Conservation (phyloP, 2,888 invertebrate genomes). For the Hipparchia semele region DNA sequence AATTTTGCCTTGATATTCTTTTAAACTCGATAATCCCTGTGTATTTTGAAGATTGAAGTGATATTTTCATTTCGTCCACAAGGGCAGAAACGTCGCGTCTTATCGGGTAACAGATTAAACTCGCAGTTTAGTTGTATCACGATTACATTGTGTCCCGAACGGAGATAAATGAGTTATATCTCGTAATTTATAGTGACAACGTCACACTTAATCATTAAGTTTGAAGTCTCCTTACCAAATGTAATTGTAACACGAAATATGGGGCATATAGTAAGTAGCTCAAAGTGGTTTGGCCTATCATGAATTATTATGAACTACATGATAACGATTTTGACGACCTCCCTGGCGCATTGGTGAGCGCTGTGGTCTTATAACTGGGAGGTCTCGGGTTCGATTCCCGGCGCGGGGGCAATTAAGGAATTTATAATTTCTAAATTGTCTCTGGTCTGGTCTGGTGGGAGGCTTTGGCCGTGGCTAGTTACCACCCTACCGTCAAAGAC, state of each 20-base stretch:
- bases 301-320: not conserved
- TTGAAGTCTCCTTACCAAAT: constrained; percentile 31
- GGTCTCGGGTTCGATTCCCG: too few relatives aligned
- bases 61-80: constrained; percentile 13
- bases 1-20: not conserved
- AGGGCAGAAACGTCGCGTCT: constrained; percentile 17
- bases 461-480: too few relatives aligned
- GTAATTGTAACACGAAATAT: constrained; percentile 7
- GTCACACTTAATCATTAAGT: constrained; percentile 38
- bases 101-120: constrained; percentile 33
- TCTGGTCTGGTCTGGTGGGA: too few relatives aligned
- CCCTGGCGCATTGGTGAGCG: too few relatives aligned
- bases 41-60: not conserved
- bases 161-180: constrained; percentile 37
- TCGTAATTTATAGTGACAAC: constrained; percentile 35
- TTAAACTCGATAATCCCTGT: not conserved
- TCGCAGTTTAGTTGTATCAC: constrained; percentile 28
- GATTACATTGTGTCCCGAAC: constrained; percentile 34
- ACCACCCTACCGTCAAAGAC: too few relatives aligned
- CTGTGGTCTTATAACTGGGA: too few relatives aligned
- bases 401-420: too few relatives aligned
- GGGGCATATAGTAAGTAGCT: not conserved
- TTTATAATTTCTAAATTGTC: too few relatives aligned
- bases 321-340: not conserved
- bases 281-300: not conserved